Base-by-base conservation (phyloP, 2,113 vertebrate species). In the Aegotheles bennettii region DNA sequence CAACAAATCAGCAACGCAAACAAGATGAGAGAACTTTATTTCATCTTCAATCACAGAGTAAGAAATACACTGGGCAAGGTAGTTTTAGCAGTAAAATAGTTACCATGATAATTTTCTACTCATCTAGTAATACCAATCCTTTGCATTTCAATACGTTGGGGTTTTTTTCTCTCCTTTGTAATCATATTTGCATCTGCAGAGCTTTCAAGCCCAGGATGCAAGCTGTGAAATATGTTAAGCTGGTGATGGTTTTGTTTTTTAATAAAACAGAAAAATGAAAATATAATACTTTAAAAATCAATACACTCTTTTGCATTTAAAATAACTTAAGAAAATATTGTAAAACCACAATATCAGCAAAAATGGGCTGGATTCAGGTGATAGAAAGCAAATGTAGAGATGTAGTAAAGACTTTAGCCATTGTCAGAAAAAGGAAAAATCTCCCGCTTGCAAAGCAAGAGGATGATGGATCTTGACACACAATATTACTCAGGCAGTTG, bases 1-100 rank as follows among this genome's bases (percentile, higher is more conserved):
- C 92, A 95, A 96, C 95, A 98, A 97, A 98, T 97, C 97, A 96
- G 95, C 91, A 94, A 89, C 73, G 96, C 93, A 97, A 97, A 98
- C 96, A 97, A 97, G 97, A 97, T 25, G 82, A 96, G 94, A 97
- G 91, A 97, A 94, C 93, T 95, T 97, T 94, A 96, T 97, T 98
- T 96, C 84, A 94, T 91, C 96, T 90, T 97, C 90, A 95, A 59
- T 97, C 97, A 97, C 35, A 74, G 64, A 85, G 76, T 54, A 90
- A 94, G 81, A 97, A 89, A 89, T 83, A 73, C 8, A 77, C 20
- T 3, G 5, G 78, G 82, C 65, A 48, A 93, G 75, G 78, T 68
- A 78, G 78, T 76, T 95, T 59, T 69, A 89, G 65, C 78, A 94
- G 23, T 76, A 76, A 92, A 92, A 92, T 18, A 95, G 88, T 65